Conservation (phyloP, 2,888 invertebrate species). For the Noctuana brunneofusca region DNA sequence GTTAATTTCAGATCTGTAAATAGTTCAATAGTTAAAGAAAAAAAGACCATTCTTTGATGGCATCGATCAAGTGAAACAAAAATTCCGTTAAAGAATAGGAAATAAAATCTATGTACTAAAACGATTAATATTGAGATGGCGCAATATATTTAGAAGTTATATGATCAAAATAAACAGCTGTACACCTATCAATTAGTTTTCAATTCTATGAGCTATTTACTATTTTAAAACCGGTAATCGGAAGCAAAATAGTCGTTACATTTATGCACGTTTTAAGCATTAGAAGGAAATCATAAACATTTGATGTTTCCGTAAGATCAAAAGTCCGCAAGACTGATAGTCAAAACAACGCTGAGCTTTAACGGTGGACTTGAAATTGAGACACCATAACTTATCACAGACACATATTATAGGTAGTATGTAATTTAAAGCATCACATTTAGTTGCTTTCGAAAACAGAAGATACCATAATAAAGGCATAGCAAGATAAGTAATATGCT, state of each 20-base stretch:
- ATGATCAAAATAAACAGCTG: constrained; percentile 11
- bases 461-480: too few species aligned
- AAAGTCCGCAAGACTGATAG: constrained; percentile 26
- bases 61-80: too few species aligned
- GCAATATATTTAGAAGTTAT: background rate
- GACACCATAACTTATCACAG: background rate
- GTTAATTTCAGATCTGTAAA: too few species aligned
- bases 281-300: constrained; percentile 23
- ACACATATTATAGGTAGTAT: background rate
- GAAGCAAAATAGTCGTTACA: constrained; percentile 36
- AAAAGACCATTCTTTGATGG: too few species aligned
- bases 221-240: constrained; percentile 18
- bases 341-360: background rate
- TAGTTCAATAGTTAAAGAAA: too few species aligned
- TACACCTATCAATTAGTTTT: constrained; percentile 1
- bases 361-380: background rate
- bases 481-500: too few species aligned
- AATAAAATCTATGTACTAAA: too few species aligned
- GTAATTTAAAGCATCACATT: background rate
- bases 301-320: constrained; percentile 38
- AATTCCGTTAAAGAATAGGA: too few species aligned
- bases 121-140: too few species aligned
- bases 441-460: background rate
- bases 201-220: background rate
- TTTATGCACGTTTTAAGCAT: constrained; percentile 20